Conservation (phyloP, 2,888 invertebrate species). For the Lottia gigantea region DNA sequence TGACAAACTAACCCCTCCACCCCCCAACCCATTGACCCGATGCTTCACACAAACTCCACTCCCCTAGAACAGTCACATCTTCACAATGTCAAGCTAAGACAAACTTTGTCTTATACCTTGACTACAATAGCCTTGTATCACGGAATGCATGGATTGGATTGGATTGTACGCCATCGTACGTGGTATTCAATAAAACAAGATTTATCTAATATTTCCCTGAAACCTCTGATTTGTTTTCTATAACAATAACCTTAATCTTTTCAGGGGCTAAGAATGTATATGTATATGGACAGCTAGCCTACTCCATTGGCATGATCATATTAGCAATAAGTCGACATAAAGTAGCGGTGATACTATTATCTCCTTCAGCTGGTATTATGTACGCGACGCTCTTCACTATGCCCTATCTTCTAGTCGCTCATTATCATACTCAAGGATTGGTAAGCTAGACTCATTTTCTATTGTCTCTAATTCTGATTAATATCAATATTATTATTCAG, state of each 20-base stretch:
- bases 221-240: too few relatives aligned
- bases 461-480: too few relatives aligned
- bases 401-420: slow-evolving; percentile 93
- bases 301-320: slow-evolving; percentile 87
- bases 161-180: too few relatives aligned
- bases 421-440: slow-evolving; percentile 90
- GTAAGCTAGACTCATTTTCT: slow-evolving; percentile 72
- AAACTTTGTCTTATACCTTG: too few relatives aligned
- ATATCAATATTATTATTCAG: too few relatives aligned
- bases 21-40: too few relatives aligned
- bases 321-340: slow-evolving; percentile 79
- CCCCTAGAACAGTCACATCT: too few relatives aligned
- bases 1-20: too few relatives aligned
- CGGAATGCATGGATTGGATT: too few relatives aligned
- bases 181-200: background rate
- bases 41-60: too few relatives aligned
- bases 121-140: too few relatives aligned
- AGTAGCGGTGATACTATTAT: slow-evolving; percentile 59
- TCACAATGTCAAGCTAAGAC: too few relatives aligned
- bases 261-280: slow-evolving; percentile 87
- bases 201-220: background rate
- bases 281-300: slow-evolving; percentile 87
- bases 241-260: slow-evolving; percentile 4
- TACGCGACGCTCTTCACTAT: slow-evolving; percentile 97
- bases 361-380: slow-evolving; percentile 95